Percentiles rank a stretch among this genome's conserved stretches.
Evolutionary conservation across 2,113 vertebrate genomes (phyloP).

Genomic region (Boleophthalmus pectinirostris): DNA sequence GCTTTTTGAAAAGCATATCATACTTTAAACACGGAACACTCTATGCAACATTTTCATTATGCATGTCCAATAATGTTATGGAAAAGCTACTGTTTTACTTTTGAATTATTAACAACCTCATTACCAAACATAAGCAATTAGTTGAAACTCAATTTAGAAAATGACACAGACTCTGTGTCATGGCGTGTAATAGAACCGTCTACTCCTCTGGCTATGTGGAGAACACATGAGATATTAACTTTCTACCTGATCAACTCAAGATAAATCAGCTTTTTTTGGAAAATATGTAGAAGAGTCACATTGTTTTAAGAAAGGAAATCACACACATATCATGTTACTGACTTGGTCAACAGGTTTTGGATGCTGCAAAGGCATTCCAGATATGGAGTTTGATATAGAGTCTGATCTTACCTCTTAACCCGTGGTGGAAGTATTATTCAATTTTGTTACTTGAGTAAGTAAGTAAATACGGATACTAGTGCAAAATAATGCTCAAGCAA

Average conservation of each 20-base stretch:
- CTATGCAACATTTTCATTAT: not conserved
- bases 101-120: slow-evolving; percentile 9
- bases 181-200: slow-evolving; percentile 1
- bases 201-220: not conserved
- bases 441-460: too few relatives aligned
- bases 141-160: not conserved
- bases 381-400: not conserved
- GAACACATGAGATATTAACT: not conserved
- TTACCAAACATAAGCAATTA: slow-evolving; percentile 4
- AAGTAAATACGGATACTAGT: too few relatives aligned
- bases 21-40: not conserved
- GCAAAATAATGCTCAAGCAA: too few relatives aligned
- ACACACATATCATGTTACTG: slow-evolving; percentile 19
- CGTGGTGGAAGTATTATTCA: too few relatives aligned
- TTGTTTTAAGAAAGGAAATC: not conserved
- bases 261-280: not conserved
- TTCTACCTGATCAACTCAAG: not conserved
- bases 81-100: not conserved
- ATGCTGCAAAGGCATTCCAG: not conserved
- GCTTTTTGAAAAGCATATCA: not conserved
- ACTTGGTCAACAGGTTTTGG: not conserved
- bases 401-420: not conserved
- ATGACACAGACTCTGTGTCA: not conserved
- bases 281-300: not conserved
- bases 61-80: not conserved